Base-by-base conservation (phyloP, 2,797 vertebrate species). In the Eospalax fontanierii region DNA sequence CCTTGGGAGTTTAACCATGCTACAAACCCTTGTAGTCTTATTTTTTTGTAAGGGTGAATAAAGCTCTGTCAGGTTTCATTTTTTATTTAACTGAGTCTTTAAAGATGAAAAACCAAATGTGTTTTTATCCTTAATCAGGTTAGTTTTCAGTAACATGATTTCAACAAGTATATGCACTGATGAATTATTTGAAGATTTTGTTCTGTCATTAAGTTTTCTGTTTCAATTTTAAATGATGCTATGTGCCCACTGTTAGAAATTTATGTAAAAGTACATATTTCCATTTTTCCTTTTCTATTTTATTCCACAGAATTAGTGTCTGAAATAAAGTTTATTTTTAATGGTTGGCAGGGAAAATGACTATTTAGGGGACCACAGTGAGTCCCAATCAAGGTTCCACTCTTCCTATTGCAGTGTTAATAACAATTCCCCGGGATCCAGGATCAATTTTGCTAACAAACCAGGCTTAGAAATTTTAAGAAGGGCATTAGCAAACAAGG, bases 31-130 rank as follows among this genome's bases (percentile, higher is more conserved):
- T 71, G 43, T 28, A 46, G 24, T 79, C 90, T 71, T 81, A 16
- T n/a, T 81, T 59, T 7, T 63, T 24, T 88, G 33, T 30, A 14
- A 19, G 43, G 16, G 16, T 61, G 35, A 35, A 50, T n/a, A 81
- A 85, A 70, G 50, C 4, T 75, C 11, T 46, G 46, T 11, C 35
- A 22, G 80, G 92, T 75, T 22, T 46, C 46, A 46, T n/a, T 71
- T 87, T 94, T 83, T 78, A 71, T 38, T 66, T 87, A 96, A 87
- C 35, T 78, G 89, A 82, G 30, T 92, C 66, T 85, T 38, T 74
- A 79, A 65, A 50, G 40, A 90, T 68, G 28, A 68, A 91, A 87
- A 84, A 73, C 57, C 22, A 84, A 66, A 38, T 86, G 40, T 8
- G 63, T 50, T 73, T 79, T 11, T 16, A 4, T n/a, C 43, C 63